phyloP scores from a whole-genome alignment of 1,140 invertebrate genomes.

The Lanistes nyassanus region DNA sequence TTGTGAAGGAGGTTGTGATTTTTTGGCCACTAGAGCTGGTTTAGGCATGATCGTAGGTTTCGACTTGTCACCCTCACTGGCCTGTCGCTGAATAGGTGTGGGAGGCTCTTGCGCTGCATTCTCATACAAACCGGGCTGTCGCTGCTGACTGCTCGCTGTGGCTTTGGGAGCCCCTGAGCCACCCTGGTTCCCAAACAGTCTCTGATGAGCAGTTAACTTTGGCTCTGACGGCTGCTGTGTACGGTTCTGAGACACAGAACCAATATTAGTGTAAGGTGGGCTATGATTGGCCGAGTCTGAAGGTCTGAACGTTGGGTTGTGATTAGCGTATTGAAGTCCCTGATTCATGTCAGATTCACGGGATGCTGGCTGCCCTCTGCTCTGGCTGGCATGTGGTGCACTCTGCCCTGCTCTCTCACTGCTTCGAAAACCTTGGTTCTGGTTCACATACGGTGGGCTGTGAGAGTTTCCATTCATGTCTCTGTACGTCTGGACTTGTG shows the following conservation, averaged over 20 bases:
- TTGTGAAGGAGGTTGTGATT: slow-evolving; percentile 40
- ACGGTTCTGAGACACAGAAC: slow-evolving; percentile 12
- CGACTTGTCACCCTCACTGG: slow-evolving; percentile 35
- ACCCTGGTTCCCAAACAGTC: slow-evolving; percentile 26
- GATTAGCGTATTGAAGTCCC: slow-evolving; percentile 16
- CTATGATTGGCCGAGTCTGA: slow-evolving; percentile 4
- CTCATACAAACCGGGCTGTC: slow-evolving; percentile 59
- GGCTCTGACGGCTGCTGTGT: slow-evolving; percentile 17
- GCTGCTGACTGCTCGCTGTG: slow-evolving; percentile 45
- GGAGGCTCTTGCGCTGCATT: slow-evolving; percentile 50
- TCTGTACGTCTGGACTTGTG: slow-evolving; percentile 31
- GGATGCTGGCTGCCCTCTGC: no score
- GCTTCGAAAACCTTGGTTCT: slow-evolving; percentile 12
- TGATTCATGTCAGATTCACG: slow-evolving; percentile 1
- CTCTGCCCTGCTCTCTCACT: slow-evolving; percentile 4
- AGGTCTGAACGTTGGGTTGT: not conserved
- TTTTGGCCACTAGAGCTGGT: slow-evolving; percentile 51
- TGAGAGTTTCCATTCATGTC: slow-evolving; percentile 1
- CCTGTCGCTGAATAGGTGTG: slow-evolving; percentile 42
- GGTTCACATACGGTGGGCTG: slow-evolving; percentile 22
- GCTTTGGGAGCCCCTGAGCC: slow-evolving; percentile 42
- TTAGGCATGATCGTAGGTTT: slow-evolving; percentile 46
- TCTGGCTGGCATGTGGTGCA: slow-evolving; percentile 23
- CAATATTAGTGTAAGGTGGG: slow-evolving; percentile 32
- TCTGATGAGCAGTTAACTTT: slow-evolving; percentile 25